Conservation (phyloP, 2,797 vertebrate genomes). For the Hirundo rustica region DNA sequence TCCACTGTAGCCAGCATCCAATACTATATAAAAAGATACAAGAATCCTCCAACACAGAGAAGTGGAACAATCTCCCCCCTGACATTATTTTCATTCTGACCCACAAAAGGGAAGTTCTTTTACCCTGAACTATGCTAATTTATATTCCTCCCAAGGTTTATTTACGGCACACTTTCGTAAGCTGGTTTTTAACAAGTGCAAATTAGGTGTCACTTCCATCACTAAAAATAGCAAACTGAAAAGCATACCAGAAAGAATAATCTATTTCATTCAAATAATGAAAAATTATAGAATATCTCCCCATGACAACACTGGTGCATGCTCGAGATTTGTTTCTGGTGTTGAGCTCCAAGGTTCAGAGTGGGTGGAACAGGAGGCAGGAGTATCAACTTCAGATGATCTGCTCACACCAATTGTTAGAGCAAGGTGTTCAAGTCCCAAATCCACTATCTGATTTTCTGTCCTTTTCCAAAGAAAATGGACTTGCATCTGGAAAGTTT, state of each 20-base stretch:
- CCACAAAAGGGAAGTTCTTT: background rate
- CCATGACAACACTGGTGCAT: background rate
- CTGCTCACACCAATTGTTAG: background rate
- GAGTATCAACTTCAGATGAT: background rate
- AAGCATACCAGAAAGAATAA: background rate
- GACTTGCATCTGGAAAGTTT: background rate
- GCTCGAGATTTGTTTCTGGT: background rate
- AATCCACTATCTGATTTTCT: background rate
- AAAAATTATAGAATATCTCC: background rate
- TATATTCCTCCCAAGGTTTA: background rate
- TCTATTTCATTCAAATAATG: background rate
- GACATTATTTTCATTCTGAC: background rate
- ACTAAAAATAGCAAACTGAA: slow-evolving; percentile 8
- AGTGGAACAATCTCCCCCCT: background rate
- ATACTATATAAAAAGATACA: background rate
- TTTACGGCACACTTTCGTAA: background rate
- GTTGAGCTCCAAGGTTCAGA: background rate
- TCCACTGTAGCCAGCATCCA: background rate
- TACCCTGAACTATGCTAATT: background rate
- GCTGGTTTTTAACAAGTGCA: background rate
- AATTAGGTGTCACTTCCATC: slow-evolving; percentile 25
- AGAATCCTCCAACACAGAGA: background rate
- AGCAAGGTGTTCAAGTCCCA: background rate
- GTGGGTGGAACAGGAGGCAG: background rate
- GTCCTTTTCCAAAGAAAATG: background rate